Base-by-base conservation (phyloP, 1,140 invertebrate genomes). In the Scylla paramamosain region DNA sequence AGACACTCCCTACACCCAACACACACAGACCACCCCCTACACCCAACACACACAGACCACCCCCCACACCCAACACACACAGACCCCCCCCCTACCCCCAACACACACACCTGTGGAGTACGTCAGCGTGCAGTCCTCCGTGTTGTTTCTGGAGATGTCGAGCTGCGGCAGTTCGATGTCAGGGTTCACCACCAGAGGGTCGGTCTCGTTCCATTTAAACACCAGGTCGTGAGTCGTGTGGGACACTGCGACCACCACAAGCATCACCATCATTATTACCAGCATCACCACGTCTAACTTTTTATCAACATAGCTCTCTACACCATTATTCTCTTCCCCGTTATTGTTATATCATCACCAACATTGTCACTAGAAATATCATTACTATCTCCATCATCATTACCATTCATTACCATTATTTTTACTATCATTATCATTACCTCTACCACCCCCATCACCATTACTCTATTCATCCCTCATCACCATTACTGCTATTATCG, bases 171-270 rank as follows among this genome's bases (percentile, higher is more conserved):
- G 97, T 97, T 99, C 98, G 95, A 99, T 99, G 96, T 98, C 98
- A 8, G 98, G 98, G 97, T 98, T 98, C 25, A 98, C 98, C 91
- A 99, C 98, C 90, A 99, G 97, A 0, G 98, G 98, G 97, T 98
- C 98, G 0, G 98, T 98, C 97, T 98, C 98, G 97, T 99, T 98
- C 98, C 98, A 99, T 96, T 98, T 98, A 96, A 99, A 96, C 93
- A 96, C 98, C 97, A 99, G 98, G 97, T 99, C 98, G 96, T 99
- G 98, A 32, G 98, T 99, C 45, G 98, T 99, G 96, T 99, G 98
- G 0, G 98, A 99, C 95, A 99, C 98, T 99, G 97, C 94, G 45
- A 77, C 16, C 20, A 77, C 25, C n/a, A 77, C 25, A 6, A 77
- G 0, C 67, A 95, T 12, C 48, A 93, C 20, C n/a, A 82, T 8